Conservation (phyloP, 1,140 invertebrate genomes). For the Zaprionus kolodkinae region DNA sequence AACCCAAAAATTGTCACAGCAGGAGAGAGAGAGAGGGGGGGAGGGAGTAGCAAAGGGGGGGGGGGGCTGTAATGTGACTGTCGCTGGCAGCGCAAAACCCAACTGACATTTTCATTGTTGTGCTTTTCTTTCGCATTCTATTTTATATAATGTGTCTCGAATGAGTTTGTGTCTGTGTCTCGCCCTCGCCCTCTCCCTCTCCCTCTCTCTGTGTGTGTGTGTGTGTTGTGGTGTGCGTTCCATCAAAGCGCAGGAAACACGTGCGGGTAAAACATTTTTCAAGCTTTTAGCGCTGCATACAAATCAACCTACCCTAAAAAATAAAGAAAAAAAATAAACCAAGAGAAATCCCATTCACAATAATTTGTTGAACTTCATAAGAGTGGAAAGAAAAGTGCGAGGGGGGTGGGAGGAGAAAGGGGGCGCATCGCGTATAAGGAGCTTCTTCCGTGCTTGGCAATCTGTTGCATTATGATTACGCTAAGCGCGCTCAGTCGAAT, state of each 20-base stretch:
- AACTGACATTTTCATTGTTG: slow-evolving; percentile 79
- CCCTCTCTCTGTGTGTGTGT: slow-evolving; percentile 28
- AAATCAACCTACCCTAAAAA: slow-evolving; percentile 75
- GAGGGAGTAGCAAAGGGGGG: not conserved
- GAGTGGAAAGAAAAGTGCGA: slow-evolving; percentile 36
- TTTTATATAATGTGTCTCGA: slow-evolving; percentile 78
- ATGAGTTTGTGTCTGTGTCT: slow-evolving; percentile 34
- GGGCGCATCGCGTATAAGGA: not conserved
- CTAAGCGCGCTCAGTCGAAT: slow-evolving; percentile 41
- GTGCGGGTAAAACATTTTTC: slow-evolving; percentile 82
- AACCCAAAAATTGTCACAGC: slow-evolving; percentile 58
- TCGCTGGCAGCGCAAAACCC: slow-evolving; percentile 54
- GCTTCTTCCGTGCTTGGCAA: slow-evolving; percentile 47
- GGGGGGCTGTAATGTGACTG: slow-evolving; percentile 65
- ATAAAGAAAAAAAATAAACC: slow-evolving; percentile 51
- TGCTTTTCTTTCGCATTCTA: slow-evolving; percentile 75
- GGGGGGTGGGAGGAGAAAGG: slow-evolving; percentile 5
- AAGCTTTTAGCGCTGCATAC: slow-evolving; percentile 83
- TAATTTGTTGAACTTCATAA: slow-evolving; percentile 82
- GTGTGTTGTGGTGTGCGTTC: slow-evolving; percentile 46
- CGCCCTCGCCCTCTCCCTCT: slow-evolving; percentile 30
- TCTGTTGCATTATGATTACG: slow-evolving; percentile 74
- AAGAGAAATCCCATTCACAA: slow-evolving; percentile 71
- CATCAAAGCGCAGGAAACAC: slow-evolving; percentile 81
- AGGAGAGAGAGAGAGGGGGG: no score